These are phyloP conservation scores for Crotalus viridis DNA, from an alignment of 2,113 vertebrate genomes.

Conservation along the genomic window DNA sequence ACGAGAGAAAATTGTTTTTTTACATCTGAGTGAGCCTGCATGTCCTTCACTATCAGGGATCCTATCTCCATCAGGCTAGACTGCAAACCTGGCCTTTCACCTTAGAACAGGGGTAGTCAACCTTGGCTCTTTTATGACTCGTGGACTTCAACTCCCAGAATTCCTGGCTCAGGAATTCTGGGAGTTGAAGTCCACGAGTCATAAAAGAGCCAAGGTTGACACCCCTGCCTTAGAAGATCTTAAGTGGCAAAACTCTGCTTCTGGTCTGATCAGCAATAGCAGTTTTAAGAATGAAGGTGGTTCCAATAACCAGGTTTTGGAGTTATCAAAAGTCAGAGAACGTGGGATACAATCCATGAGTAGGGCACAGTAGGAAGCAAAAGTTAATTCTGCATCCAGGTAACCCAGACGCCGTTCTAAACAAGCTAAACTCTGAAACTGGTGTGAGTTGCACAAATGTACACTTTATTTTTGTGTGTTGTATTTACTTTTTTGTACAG, in stretches of 20 bases:
- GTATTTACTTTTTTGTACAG: not conserved
- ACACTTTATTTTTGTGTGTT: not conserved
- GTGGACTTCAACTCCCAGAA: too few species aligned
- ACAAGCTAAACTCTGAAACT: not conserved
- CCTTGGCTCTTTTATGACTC: too few species aligned
- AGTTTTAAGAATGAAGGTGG: not conserved
- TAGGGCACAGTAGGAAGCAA: not conserved
- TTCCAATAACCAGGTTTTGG: not conserved
- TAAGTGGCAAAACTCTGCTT: not conserved
- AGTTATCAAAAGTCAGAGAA: not conserved
- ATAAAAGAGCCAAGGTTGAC: too few species aligned
- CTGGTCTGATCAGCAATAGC: not conserved
- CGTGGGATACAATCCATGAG: not conserved
- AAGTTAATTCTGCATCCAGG: not conserved
- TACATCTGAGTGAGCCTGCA: not conserved
- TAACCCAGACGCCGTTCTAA: not conserved
- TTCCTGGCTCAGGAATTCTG: too few species aligned
- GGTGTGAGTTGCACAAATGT: not conserved
- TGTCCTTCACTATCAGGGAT: not conserved
- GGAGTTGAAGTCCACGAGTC: too few species aligned
- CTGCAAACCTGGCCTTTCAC: not conserved
- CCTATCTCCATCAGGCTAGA: not conserved
- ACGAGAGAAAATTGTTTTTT: not conserved
- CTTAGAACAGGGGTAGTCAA: too few species aligned
- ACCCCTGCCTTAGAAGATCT: not conserved